These are phyloP conservation scores for Ochotona princeps DNA, from an alignment of 2,113 vertebrate genomes.

Conservation along the genomic window DNA sequence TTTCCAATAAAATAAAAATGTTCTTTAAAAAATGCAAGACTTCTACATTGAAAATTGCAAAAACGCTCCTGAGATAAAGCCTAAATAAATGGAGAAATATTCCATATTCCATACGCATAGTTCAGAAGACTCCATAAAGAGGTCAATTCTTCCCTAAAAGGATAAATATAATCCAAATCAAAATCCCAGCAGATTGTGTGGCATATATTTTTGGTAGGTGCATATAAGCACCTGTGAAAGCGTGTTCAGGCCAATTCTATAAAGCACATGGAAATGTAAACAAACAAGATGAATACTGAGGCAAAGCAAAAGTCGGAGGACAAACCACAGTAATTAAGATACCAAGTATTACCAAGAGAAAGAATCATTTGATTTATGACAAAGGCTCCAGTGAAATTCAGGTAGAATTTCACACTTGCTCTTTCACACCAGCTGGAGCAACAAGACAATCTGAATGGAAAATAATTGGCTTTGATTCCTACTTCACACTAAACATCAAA, in stretches of 20 bases:
- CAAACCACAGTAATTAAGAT: constrained; percentile 14
- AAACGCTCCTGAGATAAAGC: background rate
- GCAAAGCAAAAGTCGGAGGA: background rate
- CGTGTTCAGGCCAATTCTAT: background rate
- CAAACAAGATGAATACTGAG: constrained; percentile 6
- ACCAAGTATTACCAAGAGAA: background rate
- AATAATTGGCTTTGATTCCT: background rate
- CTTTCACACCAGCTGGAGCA: background rate
- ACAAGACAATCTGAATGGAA: background rate
- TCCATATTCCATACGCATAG: background rate
- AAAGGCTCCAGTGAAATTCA: constrained; percentile 2
- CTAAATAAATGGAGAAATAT: constrained; percentile 30
- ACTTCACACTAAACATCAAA: constrained; percentile 10
- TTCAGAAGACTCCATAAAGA: background rate
- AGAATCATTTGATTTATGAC: background rate
- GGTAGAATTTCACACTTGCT: background rate
- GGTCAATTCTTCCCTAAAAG: background rate
- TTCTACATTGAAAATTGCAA: too few relatives aligned
- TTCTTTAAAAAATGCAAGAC: background rate
- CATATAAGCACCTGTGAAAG: background rate
- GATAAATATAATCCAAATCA: background rate
- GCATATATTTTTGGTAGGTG: too few relatives aligned
- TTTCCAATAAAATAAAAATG: too few relatives aligned
- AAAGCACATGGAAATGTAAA: constrained; percentile 17
- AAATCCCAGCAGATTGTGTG: background rate